phyloP scores from a whole-genome alignment of 2,113 vertebrate genomes.

The Scortum barcoo region DNA sequence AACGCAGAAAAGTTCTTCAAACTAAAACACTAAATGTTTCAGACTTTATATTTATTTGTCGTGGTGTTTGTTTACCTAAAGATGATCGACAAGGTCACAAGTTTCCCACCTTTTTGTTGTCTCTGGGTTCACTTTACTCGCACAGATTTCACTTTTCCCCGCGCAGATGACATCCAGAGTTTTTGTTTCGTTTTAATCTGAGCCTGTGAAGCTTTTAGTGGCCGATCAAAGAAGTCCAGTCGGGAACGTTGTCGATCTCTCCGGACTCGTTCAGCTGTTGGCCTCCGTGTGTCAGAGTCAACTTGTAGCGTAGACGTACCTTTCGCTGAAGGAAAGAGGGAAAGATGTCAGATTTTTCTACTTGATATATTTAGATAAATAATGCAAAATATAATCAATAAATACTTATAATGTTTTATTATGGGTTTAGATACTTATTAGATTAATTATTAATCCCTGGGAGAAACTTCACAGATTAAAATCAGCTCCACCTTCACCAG shows the following conservation, averaged over 20 bases:
- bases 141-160: neutral
- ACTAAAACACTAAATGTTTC: neutral
- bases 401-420: too few relatives aligned
- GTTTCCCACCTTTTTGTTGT: neutral
- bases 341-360: neutral
- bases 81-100: neutral
- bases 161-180: neutral
- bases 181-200: neutral
- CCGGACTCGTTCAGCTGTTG: conserved; percentile 81
- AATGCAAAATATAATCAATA: too few relatives aligned
- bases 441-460: too few relatives aligned
- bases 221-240: conserved; percentile 77
- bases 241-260: conserved; percentile 87
- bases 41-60: neutral
- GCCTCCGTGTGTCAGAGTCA: conserved; percentile 84
- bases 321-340: conserved; percentile 76
- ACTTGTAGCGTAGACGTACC: conserved; percentile 86
- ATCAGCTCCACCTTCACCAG: too few relatives aligned
- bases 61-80: conserved; percentile 9
- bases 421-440: too few relatives aligned
- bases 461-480: too few relatives aligned
- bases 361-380: too few relatives aligned
- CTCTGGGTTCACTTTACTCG: neutral
- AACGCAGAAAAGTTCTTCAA: neutral
- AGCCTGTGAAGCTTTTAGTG: conserved; percentile 37